Base-by-base conservation (phyloP, 2,888 invertebrate genomes). In the Drosophila niveifrons region DNA sequence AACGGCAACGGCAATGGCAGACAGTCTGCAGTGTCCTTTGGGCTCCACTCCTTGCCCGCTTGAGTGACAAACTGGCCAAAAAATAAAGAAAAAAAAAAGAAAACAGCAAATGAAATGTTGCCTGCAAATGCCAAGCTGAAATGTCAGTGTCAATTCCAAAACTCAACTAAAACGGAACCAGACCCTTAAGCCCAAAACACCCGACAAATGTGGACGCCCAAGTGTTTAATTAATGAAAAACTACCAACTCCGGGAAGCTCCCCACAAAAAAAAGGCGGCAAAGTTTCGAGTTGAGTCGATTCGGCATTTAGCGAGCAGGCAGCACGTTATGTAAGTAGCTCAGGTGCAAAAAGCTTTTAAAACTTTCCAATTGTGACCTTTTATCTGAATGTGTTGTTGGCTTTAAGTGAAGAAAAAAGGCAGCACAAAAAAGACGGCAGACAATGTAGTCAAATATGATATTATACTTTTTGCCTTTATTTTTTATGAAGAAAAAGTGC, bases 301-400 rank as follows among this genome's bases (percentile, higher is more conserved):
- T 36, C 34, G 34, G 11, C 69, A 66, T 87, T 87, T 75, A 81
- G 75, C 66, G 68, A 62, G 43, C 23, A 23, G 23, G 23, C 23
- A 23, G 44, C 18, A 47, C n/a, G 31, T 65, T 50, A 62, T 52
- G 66, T 63, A 66, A 68, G 76, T 64, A 72, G 80, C 75, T 71
- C 64, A 84, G 88, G 73, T 79, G 81, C 63, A 68, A 73, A 75
- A 76, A 78, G 74, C 80, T 74, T 77, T 78, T 73, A 72, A 88
- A 82, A 85, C 80, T 78, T 78, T 79, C 48, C 65, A 67, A 66
- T 76, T 82, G 3, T 76, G 72, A 81, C 72, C 78, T 83, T 76
- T 79, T 66, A 66, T 50, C 66, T 50, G 58, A 43, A 58, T 57
- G 78, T 50, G 51, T 47, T 50, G 51, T 47, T 75, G 34, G 34